These are phyloP conservation scores for Arrhamphus sclerolepis DNA, from an alignment of 2,797 vertebrate species.

Conservation along the genomic window DNA sequence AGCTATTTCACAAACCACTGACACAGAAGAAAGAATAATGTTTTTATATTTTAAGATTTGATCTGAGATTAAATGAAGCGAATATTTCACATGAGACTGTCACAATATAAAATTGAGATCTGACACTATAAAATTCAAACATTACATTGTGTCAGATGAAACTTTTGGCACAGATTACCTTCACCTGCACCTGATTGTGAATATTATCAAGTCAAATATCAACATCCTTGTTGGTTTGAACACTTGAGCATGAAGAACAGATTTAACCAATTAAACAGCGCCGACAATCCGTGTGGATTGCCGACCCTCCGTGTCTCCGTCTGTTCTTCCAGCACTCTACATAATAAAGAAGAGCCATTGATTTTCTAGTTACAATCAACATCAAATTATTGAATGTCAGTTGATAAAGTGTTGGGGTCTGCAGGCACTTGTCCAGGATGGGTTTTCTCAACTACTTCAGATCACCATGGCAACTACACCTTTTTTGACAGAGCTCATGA, in stretches of 20 bases:
- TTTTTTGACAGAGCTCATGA: constrained; percentile 85
- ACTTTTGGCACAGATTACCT: not conserved
- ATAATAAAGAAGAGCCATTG: constrained; percentile 85
- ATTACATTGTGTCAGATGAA: not conserved
- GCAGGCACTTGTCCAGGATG: constrained; percentile 83
- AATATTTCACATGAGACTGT: constrained; percentile 25
- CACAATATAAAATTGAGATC: constrained; percentile 32
- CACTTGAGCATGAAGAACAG: constrained; percentile 5
- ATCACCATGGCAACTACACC: constrained; percentile 82
- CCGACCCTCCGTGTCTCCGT: constrained; percentile 29
- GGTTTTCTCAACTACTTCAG: constrained; percentile 70
- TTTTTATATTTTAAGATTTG: constrained; percentile 6
- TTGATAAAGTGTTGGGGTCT: constrained; percentile 88
- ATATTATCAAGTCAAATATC: constrained; percentile 7
- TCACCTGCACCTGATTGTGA: constrained; percentile 5
- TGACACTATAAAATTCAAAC: constrained; percentile 6
- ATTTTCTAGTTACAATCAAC: constrained; percentile 92
- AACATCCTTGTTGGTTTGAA: constrained; percentile 32
- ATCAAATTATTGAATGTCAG: constrained; percentile 90
- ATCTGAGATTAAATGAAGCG: constrained; percentile 36
- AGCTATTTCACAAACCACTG: not conserved
- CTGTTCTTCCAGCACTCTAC: constrained; percentile 68
- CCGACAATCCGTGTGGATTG: too few species aligned
- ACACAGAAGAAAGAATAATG: constrained; percentile 27
- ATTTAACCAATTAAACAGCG: constrained; percentile 55